Evolutionary conservation across 2,888 invertebrate genomes (phyloP).

Genomic region (Conistra vaccinii): DNA sequence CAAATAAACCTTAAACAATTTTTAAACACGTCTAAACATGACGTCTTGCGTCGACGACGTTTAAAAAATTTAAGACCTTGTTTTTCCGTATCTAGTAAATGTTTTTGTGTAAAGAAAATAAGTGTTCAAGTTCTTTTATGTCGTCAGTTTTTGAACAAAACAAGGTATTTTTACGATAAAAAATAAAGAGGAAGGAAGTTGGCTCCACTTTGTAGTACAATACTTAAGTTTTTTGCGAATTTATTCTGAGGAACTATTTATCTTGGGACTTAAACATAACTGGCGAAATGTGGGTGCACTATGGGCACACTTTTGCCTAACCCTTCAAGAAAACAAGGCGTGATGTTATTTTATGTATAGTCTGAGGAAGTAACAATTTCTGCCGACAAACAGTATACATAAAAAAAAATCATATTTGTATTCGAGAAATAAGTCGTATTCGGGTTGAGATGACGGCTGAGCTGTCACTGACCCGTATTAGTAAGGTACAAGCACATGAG

Average conservation of each 20-base stretch:
- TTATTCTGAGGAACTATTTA: neutral
- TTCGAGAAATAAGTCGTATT: neutral
- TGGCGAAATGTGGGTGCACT: no score
- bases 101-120: conserved; percentile 39
- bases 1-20: neutral
- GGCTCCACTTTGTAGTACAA: neutral
- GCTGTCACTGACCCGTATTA: no score
- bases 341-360: no score
- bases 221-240: neutral
- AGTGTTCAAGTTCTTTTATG: conserved; percentile 48
- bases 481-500: no score
- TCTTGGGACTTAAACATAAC: no score
- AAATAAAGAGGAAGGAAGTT: conserved; percentile 30
- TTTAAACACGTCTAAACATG: neutral
- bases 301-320: no score
- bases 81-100: conserved; percentile 23
- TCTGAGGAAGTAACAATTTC: neutral
- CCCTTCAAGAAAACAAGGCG: no score
- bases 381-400: neutral
- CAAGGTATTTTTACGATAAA: conserved; percentile 36
- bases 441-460: no score
- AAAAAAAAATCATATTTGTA: no score
- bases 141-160: conserved; percentile 46
- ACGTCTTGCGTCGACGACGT: no score
- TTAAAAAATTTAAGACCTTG: conserved; percentile 4